These are phyloP conservation scores for Colistium nudipinnis DNA, from an alignment of 2,113 vertebrate species.

Conservation along the genomic window DNA sequence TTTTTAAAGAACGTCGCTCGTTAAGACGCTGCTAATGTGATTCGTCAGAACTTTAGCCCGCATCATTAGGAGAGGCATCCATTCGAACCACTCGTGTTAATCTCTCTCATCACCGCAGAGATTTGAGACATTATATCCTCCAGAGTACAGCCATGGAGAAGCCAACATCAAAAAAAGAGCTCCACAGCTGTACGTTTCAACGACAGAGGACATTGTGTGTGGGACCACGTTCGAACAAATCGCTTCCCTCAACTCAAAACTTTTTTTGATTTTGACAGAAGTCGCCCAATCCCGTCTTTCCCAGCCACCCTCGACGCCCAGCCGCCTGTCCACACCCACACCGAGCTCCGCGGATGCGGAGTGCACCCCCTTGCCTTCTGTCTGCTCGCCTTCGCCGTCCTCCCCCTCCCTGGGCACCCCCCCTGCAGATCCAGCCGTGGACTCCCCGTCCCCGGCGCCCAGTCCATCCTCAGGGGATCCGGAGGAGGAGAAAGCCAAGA, in stretches of 20 bases:
- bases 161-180: background rate
- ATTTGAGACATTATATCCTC: no score
- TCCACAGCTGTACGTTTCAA: no score
- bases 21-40: background rate
- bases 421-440: constrained; percentile 47
- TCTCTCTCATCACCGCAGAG: background rate
- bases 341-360: constrained; percentile 58
- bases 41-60: background rate
- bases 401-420: constrained; percentile 54
- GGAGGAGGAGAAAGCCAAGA: constrained; percentile 91
- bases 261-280: constrained; percentile 61
- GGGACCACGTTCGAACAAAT: background rate
- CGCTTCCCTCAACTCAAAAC: constrained; percentile 20
- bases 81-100: background rate
- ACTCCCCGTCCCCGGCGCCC: constrained; percentile 67
- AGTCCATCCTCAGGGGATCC: constrained; percentile 76
- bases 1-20: background rate
- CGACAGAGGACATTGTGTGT: background rate
- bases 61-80: background rate
- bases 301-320: constrained; percentile 56
- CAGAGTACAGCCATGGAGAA: background rate
- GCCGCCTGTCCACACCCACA: constrained; percentile 43
- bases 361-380: constrained; percentile 52
- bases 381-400: constrained; percentile 61
- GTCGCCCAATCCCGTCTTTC: constrained; percentile 52